A percentile compares a stretch with the other conserved stretches of the same genome.
These are phyloP conservation scores for Drosophila vallismaia DNA, from an alignment of 2,888 invertebrate species.

Conservation along the genomic window DNA sequence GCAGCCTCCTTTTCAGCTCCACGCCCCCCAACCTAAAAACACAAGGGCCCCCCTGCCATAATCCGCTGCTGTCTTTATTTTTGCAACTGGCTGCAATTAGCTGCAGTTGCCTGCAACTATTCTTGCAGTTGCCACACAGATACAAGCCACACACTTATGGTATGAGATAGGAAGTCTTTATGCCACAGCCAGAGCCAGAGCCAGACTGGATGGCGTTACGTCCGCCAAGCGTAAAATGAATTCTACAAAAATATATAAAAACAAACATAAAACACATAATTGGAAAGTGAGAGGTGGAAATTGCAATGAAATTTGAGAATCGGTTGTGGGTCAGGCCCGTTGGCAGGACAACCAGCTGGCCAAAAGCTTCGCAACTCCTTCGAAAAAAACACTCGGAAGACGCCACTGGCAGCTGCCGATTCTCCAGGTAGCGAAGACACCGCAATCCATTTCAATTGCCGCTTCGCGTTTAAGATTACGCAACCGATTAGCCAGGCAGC, in stretches of 20 bases:
- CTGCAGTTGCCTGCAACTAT: conserved; percentile 64
- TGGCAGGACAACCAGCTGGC: conserved; percentile 51
- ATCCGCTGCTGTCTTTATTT: conserved; percentile 63
- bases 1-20: conserved; percentile 1
- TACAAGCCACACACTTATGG: background rate
- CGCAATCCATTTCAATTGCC: conserved; percentile 77
- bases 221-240: conserved; percentile 63
- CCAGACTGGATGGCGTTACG: conserved; percentile 67
- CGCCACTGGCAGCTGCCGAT: conserved; percentile 45
- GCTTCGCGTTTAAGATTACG: conserved; percentile 78
- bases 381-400: conserved; percentile 32
- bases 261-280: conserved; percentile 20
- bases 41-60: conserved; percentile 3
- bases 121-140: conserved; percentile 46
- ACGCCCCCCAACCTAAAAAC: background rate
- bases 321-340: conserved; percentile 75
- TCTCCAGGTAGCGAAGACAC: conserved; percentile 57
- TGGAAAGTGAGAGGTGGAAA: conserved; percentile 38
- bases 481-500: conserved; percentile 78
- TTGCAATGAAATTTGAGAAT: conserved; percentile 76
- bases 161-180: conserved; percentile 7
- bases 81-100: conserved; percentile 72
- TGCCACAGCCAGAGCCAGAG: conserved; percentile 7
- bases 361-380: conserved; percentile 25
- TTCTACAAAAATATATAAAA: conserved; percentile 55